phyloP scores from a whole-genome alignment of 64 coral and sea anemone species.

The Dendronephthya gigantea region DNA sequence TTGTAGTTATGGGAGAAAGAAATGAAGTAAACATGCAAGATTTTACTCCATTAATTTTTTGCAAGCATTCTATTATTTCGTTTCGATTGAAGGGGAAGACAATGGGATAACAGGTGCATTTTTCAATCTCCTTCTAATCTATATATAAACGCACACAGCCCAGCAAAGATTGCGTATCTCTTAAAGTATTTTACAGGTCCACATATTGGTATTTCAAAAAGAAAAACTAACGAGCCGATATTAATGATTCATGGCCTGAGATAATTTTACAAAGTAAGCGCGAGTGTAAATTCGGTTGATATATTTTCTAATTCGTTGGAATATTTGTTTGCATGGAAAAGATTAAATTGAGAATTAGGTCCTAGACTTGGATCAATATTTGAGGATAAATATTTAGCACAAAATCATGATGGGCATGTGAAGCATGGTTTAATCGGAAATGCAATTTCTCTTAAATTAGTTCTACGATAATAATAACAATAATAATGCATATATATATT shows the following conservation, averaged over 20 bases:
- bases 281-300: background rate
- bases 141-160: constrained; percentile 17
- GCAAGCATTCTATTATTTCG: background rate
- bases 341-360: background rate
- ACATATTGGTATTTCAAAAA: constrained; percentile 19
- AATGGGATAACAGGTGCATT: constrained; percentile 20
- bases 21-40: background rate
- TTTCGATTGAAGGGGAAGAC: background rate
- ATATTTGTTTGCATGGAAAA: background rate
- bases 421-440: background rate
- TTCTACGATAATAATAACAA: too few species aligned
- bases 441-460: background rate
- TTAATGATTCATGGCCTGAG: constrained; percentile 11
- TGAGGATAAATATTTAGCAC: background rate
- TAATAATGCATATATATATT: too few species aligned
- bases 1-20: background rate
- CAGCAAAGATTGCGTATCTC: constrained; percentile 14
- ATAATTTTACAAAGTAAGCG: constrained; percentile 17
- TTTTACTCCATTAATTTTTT: background rate
- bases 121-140: constrained; percentile 11
- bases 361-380: background rate
- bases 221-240: constrained; percentile 16
- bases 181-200: constrained; percentile 16
- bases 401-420: background rate
- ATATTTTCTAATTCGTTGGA: background rate